A percentile compares a stretch with the other conserved stretches of the same genome.
These are phyloP conservation scores for Nicator chloris DNA, from an alignment of 2,113 vertebrate species.

Conservation along the genomic window DNA sequence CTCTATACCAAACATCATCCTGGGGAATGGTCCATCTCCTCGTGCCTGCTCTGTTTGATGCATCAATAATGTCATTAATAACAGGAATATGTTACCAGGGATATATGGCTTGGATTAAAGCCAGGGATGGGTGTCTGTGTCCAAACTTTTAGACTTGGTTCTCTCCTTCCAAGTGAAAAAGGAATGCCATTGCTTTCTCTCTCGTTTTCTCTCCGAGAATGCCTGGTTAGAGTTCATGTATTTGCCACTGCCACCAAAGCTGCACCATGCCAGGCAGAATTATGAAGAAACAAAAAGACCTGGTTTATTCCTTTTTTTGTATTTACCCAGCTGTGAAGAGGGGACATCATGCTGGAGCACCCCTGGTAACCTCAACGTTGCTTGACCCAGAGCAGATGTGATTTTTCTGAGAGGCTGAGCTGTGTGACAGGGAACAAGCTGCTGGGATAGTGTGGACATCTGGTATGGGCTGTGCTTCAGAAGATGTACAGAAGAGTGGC, in stretches of 20 bases:
- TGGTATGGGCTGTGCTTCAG: neutral
- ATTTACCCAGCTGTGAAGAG: neutral
- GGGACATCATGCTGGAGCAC: neutral
- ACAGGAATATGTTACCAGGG: neutral
- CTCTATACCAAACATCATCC: neutral
- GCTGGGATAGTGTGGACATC: neutral
- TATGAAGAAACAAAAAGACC: neutral
- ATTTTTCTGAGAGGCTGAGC: neutral
- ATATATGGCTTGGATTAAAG: neutral
- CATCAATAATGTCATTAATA: neutral
- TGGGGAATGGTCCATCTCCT: neutral
- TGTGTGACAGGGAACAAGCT: neutral
- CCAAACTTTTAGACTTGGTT: neutral
- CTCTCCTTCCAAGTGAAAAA: neutral
- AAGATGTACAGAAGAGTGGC: neutral
- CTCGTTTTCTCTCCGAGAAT: neutral
- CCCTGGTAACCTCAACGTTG: neutral
- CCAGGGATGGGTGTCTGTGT: accelerated
- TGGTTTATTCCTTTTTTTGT: neutral
- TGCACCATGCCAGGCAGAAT: neutral
- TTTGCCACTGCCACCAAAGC: neutral
- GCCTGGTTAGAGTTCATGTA: neutral
- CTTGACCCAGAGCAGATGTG: neutral
- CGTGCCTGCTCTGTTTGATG: accelerated
- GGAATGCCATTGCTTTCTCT: neutral